A percentile compares a stretch with the other conserved stretches of the same genome.
Conservation (phyloP, 1,140 invertebrate species). For the Aricia agestis region DNA sequence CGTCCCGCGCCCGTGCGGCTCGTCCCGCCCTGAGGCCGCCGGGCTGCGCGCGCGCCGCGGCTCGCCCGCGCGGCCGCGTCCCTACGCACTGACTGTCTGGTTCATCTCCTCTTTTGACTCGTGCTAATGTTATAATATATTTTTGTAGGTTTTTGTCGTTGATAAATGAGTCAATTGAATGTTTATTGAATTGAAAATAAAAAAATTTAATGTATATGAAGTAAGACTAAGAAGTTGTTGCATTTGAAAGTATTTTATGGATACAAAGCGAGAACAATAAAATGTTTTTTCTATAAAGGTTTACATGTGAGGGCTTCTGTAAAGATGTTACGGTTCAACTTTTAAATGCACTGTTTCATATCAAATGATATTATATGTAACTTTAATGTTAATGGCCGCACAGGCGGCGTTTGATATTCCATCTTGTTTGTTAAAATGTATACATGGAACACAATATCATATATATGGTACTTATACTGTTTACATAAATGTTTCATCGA, state of each 20-base stretch:
- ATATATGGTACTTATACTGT: constrained; percentile 51
- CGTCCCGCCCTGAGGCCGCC: background rate
- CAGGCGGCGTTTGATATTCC: constrained; percentile 59
- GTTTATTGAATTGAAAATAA: constrained; percentile 68
- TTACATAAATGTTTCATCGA: constrained; percentile 47
- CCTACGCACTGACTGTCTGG: constrained; percentile 43
- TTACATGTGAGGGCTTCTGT: constrained; percentile 65
- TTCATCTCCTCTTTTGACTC: constrained; percentile 59
- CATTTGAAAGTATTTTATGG: constrained; percentile 75
- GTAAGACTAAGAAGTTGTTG: constrained; percentile 74
- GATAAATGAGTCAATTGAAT: constrained; percentile 75
- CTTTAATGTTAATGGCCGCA: constrained; percentile 51
- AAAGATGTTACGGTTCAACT: constrained; percentile 56
- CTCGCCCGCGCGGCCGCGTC: constrained; percentile 31
- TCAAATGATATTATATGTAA: constrained; percentile 61
- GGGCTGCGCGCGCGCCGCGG: constrained; percentile 24
- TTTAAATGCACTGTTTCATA: constrained; percentile 54
- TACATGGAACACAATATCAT: constrained; percentile 56
- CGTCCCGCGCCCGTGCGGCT: constrained; percentile 18
- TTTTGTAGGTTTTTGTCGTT: constrained; percentile 75
- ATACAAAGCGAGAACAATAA: constrained; percentile 74
- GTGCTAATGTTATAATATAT: constrained; percentile 74
- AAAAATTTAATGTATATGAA: constrained; percentile 68
- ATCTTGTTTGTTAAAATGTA: constrained; percentile 67
- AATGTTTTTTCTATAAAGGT: constrained; percentile 73